Evolutionary conservation across 2,797 vertebrate species (phyloP), one percentile per base, ranked within the genome.

Genomic region (Oreochromis grahami): DNA sequence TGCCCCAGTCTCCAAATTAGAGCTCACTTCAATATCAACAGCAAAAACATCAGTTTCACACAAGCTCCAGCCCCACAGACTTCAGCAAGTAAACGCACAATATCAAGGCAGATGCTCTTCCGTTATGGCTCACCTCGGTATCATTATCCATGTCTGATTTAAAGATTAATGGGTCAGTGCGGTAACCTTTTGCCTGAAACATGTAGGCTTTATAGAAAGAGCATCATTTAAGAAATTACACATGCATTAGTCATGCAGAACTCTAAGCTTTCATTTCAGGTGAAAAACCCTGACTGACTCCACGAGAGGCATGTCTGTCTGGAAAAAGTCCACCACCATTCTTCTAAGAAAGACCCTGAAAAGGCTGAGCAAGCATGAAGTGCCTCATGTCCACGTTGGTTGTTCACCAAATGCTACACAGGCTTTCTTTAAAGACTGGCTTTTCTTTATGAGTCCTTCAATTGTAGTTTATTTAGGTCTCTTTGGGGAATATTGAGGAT

Each of bases 391-490:
- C 19, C 60, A 38, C 19, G 1, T 15, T 50, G 45, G 15, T 4
- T 50, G 15, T 60, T 60, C 29, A 60, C 29, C 29, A 34, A 6
- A 60, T 17, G 15, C 24, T 58, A 6, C 56, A 11, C 26, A 58
- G 52, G 12, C 21, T 55, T 11, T 21, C 10, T 52, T 21, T 52
- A 51, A 51, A 51, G 52, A 53, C 5, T 53, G 7, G 21, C 14
- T 8, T 36, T 1, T 3, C 60, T 41, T 65, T 0, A 21, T 5
- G 12, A 65, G 60, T 65, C 34, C 60, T 21, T 38, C 29, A n/a
- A 13, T 0, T 68, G n/a, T 38, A 38, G 34, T 24, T 68, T 0
- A 13, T 65, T 8, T 0, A n/a, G 10, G 29, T 60, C 3, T 60
- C 14, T 60, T 34, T 19, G 15, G 56, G 29, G 29, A 1, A 2